These are phyloP conservation scores for Drosophila melanocephala DNA, from an alignment of 2,888 invertebrate species.

Conservation along the genomic window DNA sequence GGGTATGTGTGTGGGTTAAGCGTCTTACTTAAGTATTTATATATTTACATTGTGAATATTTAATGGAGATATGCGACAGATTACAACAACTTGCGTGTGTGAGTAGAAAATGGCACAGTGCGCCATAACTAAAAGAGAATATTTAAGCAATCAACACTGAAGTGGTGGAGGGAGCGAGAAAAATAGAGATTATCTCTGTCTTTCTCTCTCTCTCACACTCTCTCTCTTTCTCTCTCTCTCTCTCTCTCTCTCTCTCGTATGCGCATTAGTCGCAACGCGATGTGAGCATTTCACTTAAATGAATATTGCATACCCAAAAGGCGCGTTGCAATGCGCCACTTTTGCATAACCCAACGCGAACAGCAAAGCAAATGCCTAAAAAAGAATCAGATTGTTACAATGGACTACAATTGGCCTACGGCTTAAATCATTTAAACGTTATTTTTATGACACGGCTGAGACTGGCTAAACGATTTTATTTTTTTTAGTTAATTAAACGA, in stretches of 20 bases:
- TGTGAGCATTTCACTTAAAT: conserved; percentile 61
- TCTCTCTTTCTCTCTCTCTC: background rate
- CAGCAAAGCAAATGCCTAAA: conserved; percentile 37
- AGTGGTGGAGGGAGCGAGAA: background rate
- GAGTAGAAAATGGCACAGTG: conserved; percentile 59
- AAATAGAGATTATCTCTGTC: background rate
- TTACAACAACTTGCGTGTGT: conserved; percentile 66
- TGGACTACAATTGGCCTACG: conserved; percentile 59
- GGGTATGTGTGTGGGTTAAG: conserved; percentile 62
- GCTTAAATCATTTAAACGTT: conserved; percentile 68
- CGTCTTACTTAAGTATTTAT: conserved; percentile 79
- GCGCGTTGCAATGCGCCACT: conserved; percentile 20
- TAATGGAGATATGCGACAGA: conserved; percentile 74
- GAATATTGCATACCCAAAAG: conserved; percentile 66
- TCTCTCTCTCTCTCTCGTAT: background rate
- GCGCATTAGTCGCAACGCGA: conserved; percentile 28
- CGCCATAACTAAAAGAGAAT: conserved; percentile 66
- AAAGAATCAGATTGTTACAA: conserved; percentile 38
- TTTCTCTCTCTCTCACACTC: background rate
- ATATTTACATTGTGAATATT: conserved; percentile 81
- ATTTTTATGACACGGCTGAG: conserved; percentile 48
- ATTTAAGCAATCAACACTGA: conserved; percentile 65
- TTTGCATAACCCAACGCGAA: conserved; percentile 40
- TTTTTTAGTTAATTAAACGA: conserved; percentile 81
- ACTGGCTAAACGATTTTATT: conserved; percentile 8